Percentiles rank a stretch among this genome's conserved stretches.
These are phyloP conservation scores for Didymodactylos carnosus DNA, from an alignment of 2,888 invertebrate genomes.

Conservation along the genomic window DNA sequence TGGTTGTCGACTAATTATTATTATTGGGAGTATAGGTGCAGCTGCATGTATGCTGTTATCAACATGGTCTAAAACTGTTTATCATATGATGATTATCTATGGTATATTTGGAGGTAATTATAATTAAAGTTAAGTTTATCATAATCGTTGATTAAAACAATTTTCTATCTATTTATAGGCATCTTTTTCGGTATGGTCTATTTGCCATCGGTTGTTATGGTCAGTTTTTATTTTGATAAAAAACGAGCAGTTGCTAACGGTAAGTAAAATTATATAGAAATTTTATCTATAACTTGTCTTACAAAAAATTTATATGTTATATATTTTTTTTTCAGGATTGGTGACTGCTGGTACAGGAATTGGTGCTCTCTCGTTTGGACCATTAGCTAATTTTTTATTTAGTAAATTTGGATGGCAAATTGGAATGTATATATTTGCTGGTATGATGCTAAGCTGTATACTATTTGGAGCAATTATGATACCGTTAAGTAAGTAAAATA, in stretches of 20 bases:
- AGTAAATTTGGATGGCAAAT: slow-evolving; percentile 1
- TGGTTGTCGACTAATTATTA: slow-evolving; percentile 10
- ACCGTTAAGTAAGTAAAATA: no score
- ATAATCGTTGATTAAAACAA: no score
- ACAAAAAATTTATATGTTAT: neutral
- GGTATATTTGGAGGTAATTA: slow-evolving; percentile 9
- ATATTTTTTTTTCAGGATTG: neutral
- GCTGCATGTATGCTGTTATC: neutral
- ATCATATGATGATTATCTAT: slow-evolving; percentile 6
- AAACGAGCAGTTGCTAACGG: slow-evolving; percentile 12
- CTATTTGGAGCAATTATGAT: slow-evolving; percentile 1
- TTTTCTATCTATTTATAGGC: no score
- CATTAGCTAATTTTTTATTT: neutral
- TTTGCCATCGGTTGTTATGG: slow-evolving; percentile 6
- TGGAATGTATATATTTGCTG: slow-evolving; percentile 7
- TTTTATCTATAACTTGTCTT: neutral
- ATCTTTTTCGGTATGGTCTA: slow-evolving; percentile 6
- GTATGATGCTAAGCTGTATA: slow-evolving; percentile 3
- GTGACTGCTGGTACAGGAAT: slow-evolving; percentile 11
- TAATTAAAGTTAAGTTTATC: no score
- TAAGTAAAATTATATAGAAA: neutral
- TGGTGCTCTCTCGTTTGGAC: slow-evolving; percentile 10
- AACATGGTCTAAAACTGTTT: slow-evolving; percentile 1
- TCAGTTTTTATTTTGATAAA: slow-evolving; percentile 12
- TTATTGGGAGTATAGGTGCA: slow-evolving; percentile 6